Evolutionary conservation across 2,888 invertebrate species (phyloP), one percentile per base, ranked within the genome.

Genomic region (Neoascia interrupta): DNA sequence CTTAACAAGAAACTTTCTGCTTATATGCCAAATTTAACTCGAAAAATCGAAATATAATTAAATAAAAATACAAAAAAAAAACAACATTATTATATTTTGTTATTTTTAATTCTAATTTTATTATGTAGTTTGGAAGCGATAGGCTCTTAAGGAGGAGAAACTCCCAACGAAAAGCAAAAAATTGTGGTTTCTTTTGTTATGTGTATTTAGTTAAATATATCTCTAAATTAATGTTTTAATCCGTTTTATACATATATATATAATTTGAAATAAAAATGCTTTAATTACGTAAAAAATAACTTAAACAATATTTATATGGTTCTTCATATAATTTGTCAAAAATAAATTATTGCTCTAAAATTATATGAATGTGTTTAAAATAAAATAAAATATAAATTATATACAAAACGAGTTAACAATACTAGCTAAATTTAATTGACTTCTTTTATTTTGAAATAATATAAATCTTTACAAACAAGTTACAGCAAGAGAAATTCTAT

Each of bases 1-100:
- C n/a, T n/a, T n/a, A n/a, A 47, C 31, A 19, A 56, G 10, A 23
- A 56, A 45, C 61, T 61, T 23, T 61, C 54, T 58, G 64, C 72
- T 73, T 64, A 21, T 28, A 64, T 73, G 73, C 73, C 64, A 73
- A 73, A 73, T 58, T 73, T 53, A 73, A 43, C 58, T 73, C 51
- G 51, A 73, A 63, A 61, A 64, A 64, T 49, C 49, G 41, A 64
- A 58, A 23, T 43, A 45, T 37, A 49, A 10, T 39, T 19, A 28
- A 41, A 28, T n/a, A 10, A 54, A 28, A 41, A 13, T n/a, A n/a
- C n/a, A n/a, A n/a, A n/a, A n/a, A n/a, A n/a, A n/a, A n/a, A n/a
- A n/a, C n/a, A n/a, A n/a, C 5, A 8, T 10, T 56, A n/a, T 51
- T 49, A 60, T 45, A 23, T 60, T 36, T n/a, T 49, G 47, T 49